These are phyloP conservation scores for Carlito syrichta DNA, from an alignment of 2,113 vertebrate species.

Conservation along the genomic window DNA sequence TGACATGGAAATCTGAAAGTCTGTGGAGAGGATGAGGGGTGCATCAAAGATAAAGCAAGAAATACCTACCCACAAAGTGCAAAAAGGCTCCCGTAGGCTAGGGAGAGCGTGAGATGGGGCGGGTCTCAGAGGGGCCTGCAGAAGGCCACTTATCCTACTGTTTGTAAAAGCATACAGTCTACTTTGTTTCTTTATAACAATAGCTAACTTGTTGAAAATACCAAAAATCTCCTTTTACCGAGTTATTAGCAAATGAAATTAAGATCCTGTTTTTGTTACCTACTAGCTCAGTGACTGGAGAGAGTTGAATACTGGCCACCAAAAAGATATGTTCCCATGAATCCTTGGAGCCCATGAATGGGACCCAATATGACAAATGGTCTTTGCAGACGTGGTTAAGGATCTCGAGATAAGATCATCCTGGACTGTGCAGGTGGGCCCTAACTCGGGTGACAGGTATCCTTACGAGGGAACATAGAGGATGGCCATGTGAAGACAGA, in stretches of 20 bases:
- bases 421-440: not conserved
- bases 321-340: not conserved
- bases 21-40: not conserved
- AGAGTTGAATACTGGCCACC: not conserved
- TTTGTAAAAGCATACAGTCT: not conserved
- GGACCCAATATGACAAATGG: not conserved
- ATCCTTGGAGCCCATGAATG: not conserved
- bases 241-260: not conserved
- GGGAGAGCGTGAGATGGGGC: rapidly evolving
- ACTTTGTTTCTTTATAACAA: not conserved
- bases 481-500: not conserved
- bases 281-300: not conserved
- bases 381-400: not conserved
- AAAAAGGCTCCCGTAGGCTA: not conserved
- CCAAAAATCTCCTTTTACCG: not conserved
- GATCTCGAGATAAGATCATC: not conserved
- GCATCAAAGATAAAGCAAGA: not conserved
- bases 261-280: not conserved
- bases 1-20: not conserved
- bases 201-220: not conserved
- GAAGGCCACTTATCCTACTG: not conserved
- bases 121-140: not conserved
- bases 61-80: not conserved
- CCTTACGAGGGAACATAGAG: not conserved
- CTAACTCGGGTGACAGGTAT: not conserved